Percentiles rank a stretch among this genome's conserved stretches.
Evolutionary conservation across 2,888 invertebrate genomes (phyloP).

Genomic region (Netelia virgata): DNA sequence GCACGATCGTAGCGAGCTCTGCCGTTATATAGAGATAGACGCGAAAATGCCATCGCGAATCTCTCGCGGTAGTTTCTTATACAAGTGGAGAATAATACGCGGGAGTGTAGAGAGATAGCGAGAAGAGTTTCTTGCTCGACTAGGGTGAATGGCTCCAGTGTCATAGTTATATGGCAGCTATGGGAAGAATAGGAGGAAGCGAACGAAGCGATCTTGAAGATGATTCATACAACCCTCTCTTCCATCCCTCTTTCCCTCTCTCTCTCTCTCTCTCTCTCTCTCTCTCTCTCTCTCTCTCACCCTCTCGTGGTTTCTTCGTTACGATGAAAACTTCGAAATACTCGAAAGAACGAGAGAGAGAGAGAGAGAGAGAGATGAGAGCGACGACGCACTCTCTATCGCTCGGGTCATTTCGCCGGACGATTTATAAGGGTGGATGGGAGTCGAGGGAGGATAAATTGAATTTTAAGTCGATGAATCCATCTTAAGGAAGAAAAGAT

Average conservation of each 20-base stretch:
- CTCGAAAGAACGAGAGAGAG: not conserved
- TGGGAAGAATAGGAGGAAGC: constrained; percentile 44
- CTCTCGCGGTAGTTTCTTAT: constrained; percentile 40
- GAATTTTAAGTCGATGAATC: constrained; percentile 61
- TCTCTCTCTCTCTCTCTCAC: not conserved
- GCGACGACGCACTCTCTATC: constrained; percentile 9
- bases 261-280: not conserved
- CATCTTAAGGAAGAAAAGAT: constrained; percentile 21
- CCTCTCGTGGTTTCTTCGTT: constrained; percentile 29
- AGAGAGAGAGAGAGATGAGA: not conserved
- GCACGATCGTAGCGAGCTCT: not conserved
- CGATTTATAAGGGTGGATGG: constrained; percentile 47
- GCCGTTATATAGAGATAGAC: constrained; percentile 15
- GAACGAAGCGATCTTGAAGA: constrained; percentile 50
- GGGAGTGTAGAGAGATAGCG: constrained; percentile 14
- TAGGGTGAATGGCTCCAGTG: constrained; percentile 46
- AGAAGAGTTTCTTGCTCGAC: constrained; percentile 45
- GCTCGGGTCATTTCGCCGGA: constrained; percentile 43
- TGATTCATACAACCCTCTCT: constrained; percentile 43
- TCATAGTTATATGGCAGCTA: constrained; percentile 1
- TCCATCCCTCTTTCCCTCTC: not conserved
- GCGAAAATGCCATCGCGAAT: constrained; percentile 46
- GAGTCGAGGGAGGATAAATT: constrained; percentile 53
- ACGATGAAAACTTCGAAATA: constrained; percentile 42
- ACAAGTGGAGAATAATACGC: constrained; percentile 24